A percentile compares a stretch with the other conserved stretches of the same genome.
Conservation (phyloP, 2,113 vertebrate genomes). For the Nicator chloris region DNA sequence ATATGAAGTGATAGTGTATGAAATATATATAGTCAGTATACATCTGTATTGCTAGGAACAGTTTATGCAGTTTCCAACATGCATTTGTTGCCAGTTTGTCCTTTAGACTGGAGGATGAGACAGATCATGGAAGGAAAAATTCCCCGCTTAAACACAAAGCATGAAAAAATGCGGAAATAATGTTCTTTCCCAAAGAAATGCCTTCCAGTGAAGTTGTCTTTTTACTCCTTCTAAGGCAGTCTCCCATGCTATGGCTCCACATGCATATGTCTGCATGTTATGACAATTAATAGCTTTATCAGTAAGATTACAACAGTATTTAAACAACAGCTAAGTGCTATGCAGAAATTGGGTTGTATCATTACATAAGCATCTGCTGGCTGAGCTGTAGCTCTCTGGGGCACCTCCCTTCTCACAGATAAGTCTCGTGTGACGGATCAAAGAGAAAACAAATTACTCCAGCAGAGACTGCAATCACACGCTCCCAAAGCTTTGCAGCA, state of each 20-base stretch:
- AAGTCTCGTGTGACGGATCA: not conserved
- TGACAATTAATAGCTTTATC: not conserved
- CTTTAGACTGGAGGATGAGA: not conserved
- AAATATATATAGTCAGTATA: not conserved
- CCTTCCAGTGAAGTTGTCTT: not conserved
- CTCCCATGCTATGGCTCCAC: not conserved
- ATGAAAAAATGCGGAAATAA: not conserved
- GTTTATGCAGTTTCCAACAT: not conserved
- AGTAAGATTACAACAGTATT: not conserved
- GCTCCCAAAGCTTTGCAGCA: not conserved
- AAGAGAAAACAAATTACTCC: not conserved
- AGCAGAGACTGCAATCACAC: not conserved
- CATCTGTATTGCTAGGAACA: not conserved
- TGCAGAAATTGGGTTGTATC: not conserved
- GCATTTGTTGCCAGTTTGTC: not conserved
- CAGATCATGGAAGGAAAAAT: not conserved
- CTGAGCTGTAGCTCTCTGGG: not conserved
- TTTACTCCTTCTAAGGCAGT: not conserved
- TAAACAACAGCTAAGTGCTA: not conserved
- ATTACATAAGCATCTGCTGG: not conserved
- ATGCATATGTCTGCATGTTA: not conserved
- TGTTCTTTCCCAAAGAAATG: not conserved
- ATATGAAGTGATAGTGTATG: not conserved
- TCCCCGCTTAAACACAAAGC: not conserved
- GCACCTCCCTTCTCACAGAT: not conserved